phyloP scores from a whole-genome alignment of 2,113 vertebrate genomes.

The Mirza zaza region DNA sequence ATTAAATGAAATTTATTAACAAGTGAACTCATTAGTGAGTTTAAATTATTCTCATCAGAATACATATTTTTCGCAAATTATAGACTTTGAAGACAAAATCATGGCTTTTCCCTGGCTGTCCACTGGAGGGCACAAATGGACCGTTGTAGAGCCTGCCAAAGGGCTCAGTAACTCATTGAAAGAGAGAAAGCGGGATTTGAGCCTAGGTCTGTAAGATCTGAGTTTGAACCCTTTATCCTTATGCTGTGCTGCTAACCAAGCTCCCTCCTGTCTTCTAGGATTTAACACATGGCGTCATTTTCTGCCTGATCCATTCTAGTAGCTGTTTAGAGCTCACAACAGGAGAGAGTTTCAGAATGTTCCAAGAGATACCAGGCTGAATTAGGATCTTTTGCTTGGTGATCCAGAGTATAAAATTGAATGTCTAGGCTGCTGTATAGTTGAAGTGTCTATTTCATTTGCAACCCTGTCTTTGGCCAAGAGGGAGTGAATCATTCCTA shows the following conservation, averaged over 20 bases:
- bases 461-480: background rate
- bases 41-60: constrained; percentile 4
- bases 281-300: background rate
- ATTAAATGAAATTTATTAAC: background rate
- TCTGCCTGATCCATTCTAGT: background rate
- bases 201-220: background rate
- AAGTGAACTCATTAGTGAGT: background rate
- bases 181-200: background rate
- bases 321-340: background rate
- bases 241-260: background rate
- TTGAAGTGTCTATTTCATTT: background rate
- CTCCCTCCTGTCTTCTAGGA: background rate
- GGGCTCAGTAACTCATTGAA: background rate
- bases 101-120: background rate
- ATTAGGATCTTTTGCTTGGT: background rate
- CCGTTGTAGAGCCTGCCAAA: background rate
- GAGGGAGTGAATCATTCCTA: background rate
- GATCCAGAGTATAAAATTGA: background rate
- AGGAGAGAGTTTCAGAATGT: background rate
- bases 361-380: background rate
- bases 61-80: background rate
- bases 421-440: background rate
- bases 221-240: background rate
- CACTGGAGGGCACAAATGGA: constrained; percentile 23
- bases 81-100: background rate